Conservation (phyloP, 1,140 invertebrate genomes). For the Aleiodes sp. region DNA sequence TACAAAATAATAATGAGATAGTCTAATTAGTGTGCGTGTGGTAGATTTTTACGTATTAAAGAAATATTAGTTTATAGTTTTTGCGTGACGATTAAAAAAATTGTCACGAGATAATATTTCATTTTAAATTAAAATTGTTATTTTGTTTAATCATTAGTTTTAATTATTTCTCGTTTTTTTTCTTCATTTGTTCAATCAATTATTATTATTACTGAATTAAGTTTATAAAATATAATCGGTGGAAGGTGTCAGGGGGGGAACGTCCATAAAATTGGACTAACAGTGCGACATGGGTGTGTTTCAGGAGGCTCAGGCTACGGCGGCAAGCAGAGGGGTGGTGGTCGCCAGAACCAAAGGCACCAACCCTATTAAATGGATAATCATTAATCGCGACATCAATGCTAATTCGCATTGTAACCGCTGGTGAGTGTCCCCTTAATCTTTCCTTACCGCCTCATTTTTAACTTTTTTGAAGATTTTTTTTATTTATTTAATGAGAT, state of each 20-base stretch:
- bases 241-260: slow-evolving; percentile 54
- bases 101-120: background rate
- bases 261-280: slow-evolving; percentile 73
- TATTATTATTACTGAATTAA: background rate
- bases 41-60: slow-evolving; percentile 42
- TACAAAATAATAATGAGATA: background rate
- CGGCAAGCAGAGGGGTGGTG: slow-evolving; percentile 71
- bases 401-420: slow-evolving; percentile 60
- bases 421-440: slow-evolving; percentile 61
- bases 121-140: too few species aligned
- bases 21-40: slow-evolving; percentile 44
- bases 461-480: too few species aligned
- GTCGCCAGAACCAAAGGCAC: slow-evolving; percentile 78
- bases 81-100: background rate
- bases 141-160: background rate
- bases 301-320: slow-evolving; percentile 71
- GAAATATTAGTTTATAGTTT: background rate
- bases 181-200: background rate
- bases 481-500: too few species aligned
- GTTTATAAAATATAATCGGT: slow-evolving; percentile 22
- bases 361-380: slow-evolving; percentile 76
- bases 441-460: slow-evolving; percentile 39
- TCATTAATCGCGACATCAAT: slow-evolving; percentile 60
- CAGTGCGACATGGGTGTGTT: slow-evolving; percentile 61
- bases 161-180: background rate